phyloP scores from a whole-genome alignment of 2,113 vertebrate species.

The Sapajus apella region DNA sequence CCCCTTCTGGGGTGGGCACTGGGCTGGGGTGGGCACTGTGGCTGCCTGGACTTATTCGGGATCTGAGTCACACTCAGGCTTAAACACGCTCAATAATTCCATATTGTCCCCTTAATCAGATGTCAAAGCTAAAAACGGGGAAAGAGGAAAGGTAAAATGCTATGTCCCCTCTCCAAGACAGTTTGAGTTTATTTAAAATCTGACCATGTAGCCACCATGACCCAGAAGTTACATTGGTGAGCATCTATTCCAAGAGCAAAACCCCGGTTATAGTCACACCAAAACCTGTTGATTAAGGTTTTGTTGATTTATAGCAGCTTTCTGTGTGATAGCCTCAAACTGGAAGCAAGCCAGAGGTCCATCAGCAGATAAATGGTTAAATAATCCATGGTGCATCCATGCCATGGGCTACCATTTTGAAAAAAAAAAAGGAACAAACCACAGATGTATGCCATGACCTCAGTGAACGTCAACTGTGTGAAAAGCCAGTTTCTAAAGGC shows the following conservation, averaged over 20 bases:
- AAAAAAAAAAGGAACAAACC: rapidly evolving
- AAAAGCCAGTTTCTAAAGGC: background rate
- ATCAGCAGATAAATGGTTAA: background rate
- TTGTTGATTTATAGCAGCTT: too few relatives aligned
- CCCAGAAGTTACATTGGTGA: too few relatives aligned
- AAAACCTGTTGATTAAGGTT: background rate
- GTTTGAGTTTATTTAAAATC: background rate
- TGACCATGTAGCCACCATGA: rapidly evolving
- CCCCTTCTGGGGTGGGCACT: rapidly evolving
- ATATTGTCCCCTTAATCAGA: rapidly evolving
- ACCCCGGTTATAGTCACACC: too few relatives aligned
- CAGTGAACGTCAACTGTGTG: background rate
- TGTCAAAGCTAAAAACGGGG: background rate
- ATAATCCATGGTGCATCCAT: background rate
- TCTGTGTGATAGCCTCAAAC: too few relatives aligned
- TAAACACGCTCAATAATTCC: rapidly evolving
- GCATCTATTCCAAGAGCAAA: background rate
- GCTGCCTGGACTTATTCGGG: rapidly evolving
- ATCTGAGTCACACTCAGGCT: background rate
- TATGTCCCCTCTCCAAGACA: too few relatives aligned
- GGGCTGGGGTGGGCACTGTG: rapidly evolving
- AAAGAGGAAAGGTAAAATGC: rapidly evolving
- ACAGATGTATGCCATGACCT: rapidly evolving
- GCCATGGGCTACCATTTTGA: rapidly evolving
- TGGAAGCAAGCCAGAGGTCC: background rate